Percentiles rank a stretch among this genome's conserved stretches.
Conservation (phyloP, 2,797 vertebrate species). For the Eulemur rubriventer region DNA sequence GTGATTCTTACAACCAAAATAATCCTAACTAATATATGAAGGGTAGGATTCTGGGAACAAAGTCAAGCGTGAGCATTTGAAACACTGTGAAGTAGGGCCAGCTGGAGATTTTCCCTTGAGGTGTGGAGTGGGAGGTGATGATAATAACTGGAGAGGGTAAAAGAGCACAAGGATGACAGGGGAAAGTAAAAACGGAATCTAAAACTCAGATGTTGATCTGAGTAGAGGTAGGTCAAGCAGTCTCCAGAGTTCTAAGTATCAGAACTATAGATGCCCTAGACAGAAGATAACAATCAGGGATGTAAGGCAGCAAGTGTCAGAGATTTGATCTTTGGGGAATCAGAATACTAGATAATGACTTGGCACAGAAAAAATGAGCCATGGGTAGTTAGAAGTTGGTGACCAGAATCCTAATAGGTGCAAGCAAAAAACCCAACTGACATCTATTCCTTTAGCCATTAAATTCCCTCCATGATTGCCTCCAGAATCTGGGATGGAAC, state of each 20-base stretch:
- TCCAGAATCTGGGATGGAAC: background rate
- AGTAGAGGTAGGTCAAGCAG: background rate
- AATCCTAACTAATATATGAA: background rate
- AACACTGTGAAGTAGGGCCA: background rate
- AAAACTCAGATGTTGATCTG: background rate
- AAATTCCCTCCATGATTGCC: background rate
- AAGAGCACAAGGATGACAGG: background rate
- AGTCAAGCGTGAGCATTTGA: background rate
- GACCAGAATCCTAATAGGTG: background rate
- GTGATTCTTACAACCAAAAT: constrained; percentile 17
- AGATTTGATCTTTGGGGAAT: background rate
- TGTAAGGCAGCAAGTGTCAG: background rate
- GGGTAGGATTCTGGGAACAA: background rate
- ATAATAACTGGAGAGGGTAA: background rate
- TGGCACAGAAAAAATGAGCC: background rate
- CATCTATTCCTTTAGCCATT: background rate
- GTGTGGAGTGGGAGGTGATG: background rate
- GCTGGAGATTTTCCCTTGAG: background rate
- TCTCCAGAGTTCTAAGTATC: background rate
- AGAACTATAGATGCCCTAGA: background rate
- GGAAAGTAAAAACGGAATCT: background rate
- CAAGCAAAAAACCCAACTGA: background rate
- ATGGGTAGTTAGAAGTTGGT: too few species aligned
- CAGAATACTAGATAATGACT: background rate
- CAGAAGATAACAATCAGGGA: background rate